A percentile compares a stretch with the other conserved stretches of the same genome.
Evolutionary conservation across 2,888 invertebrate species (phyloP).

Genomic region (Ichneumoninae sp.): DNA sequence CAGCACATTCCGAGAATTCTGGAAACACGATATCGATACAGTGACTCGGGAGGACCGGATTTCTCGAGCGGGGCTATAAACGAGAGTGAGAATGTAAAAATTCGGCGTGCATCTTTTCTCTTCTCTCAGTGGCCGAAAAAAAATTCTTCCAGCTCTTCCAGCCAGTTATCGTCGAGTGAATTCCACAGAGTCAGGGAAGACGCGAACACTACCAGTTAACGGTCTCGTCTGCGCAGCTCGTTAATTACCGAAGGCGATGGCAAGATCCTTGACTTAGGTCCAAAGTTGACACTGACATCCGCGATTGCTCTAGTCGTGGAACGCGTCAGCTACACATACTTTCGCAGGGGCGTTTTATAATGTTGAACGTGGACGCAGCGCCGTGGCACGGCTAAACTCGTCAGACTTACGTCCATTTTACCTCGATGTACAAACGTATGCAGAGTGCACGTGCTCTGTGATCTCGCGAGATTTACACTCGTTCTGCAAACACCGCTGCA

Average conservation of each 20-base stretch:
- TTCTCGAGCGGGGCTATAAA: background rate
- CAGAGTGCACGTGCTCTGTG: too few relatives aligned
- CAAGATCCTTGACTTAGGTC: conserved; percentile 68
- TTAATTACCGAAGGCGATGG: conserved; percentile 65
- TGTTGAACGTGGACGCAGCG: background rate
- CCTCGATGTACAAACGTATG: background rate
- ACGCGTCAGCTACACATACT: background rate
- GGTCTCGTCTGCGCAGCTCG: conserved; percentile 60
- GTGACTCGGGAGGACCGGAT: background rate
- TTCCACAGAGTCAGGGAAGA: background rate
- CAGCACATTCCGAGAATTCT: background rate
- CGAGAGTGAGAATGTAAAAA: background rate
- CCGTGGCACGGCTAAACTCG: background rate
- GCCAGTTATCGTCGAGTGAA: background rate
- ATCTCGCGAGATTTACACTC: background rate
- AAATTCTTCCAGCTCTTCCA: background rate
- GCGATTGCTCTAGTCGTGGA: background rate
- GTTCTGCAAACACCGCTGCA: conserved; percentile 9
- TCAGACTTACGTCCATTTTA: background rate
- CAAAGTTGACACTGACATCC: conserved; percentile 55
- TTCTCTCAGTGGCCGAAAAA: background rate
- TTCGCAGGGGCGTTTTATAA: conserved; percentile 1
- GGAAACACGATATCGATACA: background rate
- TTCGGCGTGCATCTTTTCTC: background rate
- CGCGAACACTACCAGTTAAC: conserved; percentile 23